Evolutionary conservation across 1,140 invertebrate species (phyloP), one percentile per base, ranked within the genome.

Genomic region (Hylyphantes graminicola): DNA sequence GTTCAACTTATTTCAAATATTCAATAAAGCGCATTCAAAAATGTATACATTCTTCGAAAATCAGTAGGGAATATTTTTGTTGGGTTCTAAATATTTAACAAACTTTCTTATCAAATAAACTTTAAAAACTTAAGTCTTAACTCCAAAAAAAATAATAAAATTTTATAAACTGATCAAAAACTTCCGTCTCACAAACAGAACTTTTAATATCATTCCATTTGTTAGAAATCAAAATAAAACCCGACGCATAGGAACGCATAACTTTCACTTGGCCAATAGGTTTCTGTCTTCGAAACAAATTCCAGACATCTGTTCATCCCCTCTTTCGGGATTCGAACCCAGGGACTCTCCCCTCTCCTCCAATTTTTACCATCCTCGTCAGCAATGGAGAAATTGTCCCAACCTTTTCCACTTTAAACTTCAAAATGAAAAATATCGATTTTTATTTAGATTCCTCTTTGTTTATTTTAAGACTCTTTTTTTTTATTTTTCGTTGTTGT

Each of bases 401-500:
- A 17, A 19, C 57, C 21, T 64, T 63, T 76, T 76, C 74, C 59
- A 64, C 74, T 78, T 67, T 15, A 61, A 67, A 78, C 63, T 78
- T 53, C 76, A 78, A 78, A 78, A 78, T 78, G 76, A 78, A 78
- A 78, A 78, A 67, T 78, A 78, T 78, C 63, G 76, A 78, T 78
- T 78, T 78, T 78, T 67, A 67, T 67, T 78, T 78, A 65, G n/a
- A 57, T 78, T 67, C 63, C 61, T 15, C 48, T 78, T 78, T 78
- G 61, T 78, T 78, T 78, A 78, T 65, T 78, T 67, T 67, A 9
- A 13, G 61, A 74, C 57, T 74, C 51, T 57, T 74, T 74, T 57
- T n/a, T 74, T 74, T 48, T 74, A 57, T 57, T 35, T 55, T 15
- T 65, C 9, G 12, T 21, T 65, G 11, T 65, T 13, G 48, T 8